Base-by-base conservation (phyloP, 23 tunicate genomes). In the Corella eumyota region DNA sequence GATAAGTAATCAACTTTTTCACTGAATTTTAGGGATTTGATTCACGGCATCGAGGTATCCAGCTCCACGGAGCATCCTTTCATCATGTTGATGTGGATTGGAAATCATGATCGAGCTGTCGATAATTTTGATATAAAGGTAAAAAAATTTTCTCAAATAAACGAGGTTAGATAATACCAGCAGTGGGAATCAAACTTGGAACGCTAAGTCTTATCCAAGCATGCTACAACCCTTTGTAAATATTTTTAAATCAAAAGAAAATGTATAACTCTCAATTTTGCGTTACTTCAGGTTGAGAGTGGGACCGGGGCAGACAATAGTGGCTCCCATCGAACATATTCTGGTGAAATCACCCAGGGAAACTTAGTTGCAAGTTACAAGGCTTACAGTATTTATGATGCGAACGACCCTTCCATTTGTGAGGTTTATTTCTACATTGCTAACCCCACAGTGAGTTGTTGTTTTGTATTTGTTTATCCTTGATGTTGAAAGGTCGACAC, bases 281-380 rank as follows among this genome's bases (percentile, higher is more conserved):
- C n/a, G n/a, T n/a, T n/a, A n/a, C 15, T 15, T 20, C 62, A 83
- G 93, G 93, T 75, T 0, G 59, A 50, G 64, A 69, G 83, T 0
- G 85, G 85, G 20, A 86, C 95, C 9, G 95, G 95, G 13, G 95
- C 95, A 13, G 95, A 86, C 36, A 72, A 72, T 2, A 45, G 61
- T 28, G 95, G 95, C 19, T 30, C 28, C 6, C 63, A 44, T 27
- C 23, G 69, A 29, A 34, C 73, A 1, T 48, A 69, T 37, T 22
- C 24, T 15, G 95, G 95, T 2, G 53, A 57, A 1, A 52, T 86
- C 1, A 38, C 53, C 22, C 72, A 59, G 30, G 56, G 59, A 24
- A 33, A 47, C 45, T 61, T 77, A 24, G 20, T 24, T 1, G 30
- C 58, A n/a, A 1, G 6, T 9, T 86, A 77, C 65, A 73, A 86